phyloP scores from a whole-genome alignment of 37 sponge, comb jelly and placozoan species.

The Aplysina aerophoba region DNA sequence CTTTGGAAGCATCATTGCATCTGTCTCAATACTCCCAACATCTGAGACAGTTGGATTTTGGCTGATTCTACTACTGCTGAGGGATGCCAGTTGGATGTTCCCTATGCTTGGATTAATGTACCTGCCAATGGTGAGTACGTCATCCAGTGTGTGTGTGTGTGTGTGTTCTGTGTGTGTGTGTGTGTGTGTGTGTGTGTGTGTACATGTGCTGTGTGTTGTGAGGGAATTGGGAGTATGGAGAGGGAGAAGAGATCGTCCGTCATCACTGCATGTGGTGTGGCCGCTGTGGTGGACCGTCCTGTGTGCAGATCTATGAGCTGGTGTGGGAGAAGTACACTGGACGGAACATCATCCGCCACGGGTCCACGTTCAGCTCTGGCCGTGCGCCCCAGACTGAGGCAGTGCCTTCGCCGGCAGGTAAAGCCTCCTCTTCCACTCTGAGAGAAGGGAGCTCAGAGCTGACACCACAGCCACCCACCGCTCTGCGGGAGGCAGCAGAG shows the following conservation, averaged over 20 bases:
- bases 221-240: no score
- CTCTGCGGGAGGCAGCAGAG: no score
- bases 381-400: neutral
- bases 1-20: neutral
- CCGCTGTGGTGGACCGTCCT: no score
- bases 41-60: no score
- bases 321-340: neutral
- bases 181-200: constrained; percentile 18
- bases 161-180: neutral
- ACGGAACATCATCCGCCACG: neutral
- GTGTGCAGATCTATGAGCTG: neutral
- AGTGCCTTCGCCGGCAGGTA: no score
- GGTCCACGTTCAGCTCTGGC: neutral
- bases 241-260: no score
- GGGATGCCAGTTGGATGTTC: constrained; percentile 25
- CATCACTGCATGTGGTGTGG: no score
- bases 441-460: no score
- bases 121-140: constrained; percentile 18
- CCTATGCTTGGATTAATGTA: constrained; percentile 1
- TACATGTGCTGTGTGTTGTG: neutral
- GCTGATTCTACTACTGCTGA: neutral
- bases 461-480: no score
- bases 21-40: neutral
- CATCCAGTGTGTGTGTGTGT: neutral
- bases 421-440: no score